Base-by-base conservation (phyloP, 1,140 invertebrate genomes). In the Heliconius hermathena region DNA sequence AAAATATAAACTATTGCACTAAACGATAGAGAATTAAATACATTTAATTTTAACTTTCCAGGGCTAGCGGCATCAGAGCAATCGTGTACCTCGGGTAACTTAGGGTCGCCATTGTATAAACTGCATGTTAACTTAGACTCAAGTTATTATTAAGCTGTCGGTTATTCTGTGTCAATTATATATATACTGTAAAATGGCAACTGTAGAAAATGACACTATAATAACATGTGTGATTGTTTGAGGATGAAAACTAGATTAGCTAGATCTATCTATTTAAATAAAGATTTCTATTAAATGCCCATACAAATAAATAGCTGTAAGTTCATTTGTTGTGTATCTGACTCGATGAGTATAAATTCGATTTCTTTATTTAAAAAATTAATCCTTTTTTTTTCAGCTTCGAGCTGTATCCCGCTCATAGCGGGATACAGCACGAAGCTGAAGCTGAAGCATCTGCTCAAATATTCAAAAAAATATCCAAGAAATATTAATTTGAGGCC, bases 91-190 rank as follows among this genome's bases (percentile, higher is more conserved):
- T 57, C 54, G n/a, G 54, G 54, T 57, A 57, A 29, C 60, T 26
- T 66, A 66, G 60, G 60, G 60, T 66, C 60, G 60, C 60, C 22
- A 66, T 66, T 66, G 60, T 66, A 66, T 36, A 36, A 36, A 77
- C 76, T 72, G 49, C 70, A 52, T 77, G 33, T 72, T 77, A 72
- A 54, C 49, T 71, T 71, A 20, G 60, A 66, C 60, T 29, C 11
- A 11, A 77, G 75, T 77, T 77, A 71, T 77, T 77, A 77, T 77
- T 77, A 77, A 77, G 16, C n/a, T 77, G 76, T 72, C 76, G 70
- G 76, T 54, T 72, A 49, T 77, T 77, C 66, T 54, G 11, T 26
- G 76, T 77, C 70, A 71, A 36, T 49, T 71, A 77, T 77, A 8
- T 41, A 77, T 77, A 77, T 77, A 52, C 29, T 18, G 72, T 77